A percentile compares a stretch with the other conserved stretches of the same genome.
phyloP scores from a whole-genome alignment of 2,113 vertebrate species.

The Plotosus lineatus region DNA sequence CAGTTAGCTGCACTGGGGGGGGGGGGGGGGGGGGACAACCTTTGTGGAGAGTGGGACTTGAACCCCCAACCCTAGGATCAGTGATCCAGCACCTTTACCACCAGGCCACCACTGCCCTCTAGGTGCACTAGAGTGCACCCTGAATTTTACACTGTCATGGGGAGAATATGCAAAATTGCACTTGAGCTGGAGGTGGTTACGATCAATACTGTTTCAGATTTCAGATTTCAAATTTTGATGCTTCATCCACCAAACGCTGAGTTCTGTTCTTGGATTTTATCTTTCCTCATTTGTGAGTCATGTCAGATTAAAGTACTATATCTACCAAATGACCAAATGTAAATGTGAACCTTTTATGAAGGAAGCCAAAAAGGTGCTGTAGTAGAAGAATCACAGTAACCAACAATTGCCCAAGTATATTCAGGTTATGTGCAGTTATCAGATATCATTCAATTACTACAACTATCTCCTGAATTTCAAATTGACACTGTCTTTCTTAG shows the following conservation, averaged over 20 bases:
- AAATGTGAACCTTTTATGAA: background rate
- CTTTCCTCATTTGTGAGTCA: background rate
- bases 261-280: background rate
- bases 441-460: background rate
- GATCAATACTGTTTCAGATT: background rate
- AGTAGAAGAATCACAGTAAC: background rate
- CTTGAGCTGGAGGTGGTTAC: background rate
- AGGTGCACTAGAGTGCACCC: background rate
- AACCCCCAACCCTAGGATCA: too few species aligned
- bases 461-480: background rate
- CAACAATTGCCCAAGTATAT: background rate
- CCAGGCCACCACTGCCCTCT: too few species aligned
- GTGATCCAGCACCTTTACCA: too few species aligned
- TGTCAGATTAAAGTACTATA: background rate
- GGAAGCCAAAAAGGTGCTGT: background rate
- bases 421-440: background rate
- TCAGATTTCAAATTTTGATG: background rate
- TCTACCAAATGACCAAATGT: background rate
- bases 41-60: too few species aligned
- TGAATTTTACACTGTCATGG: background rate
- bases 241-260: background rate
- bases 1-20: too few species aligned
- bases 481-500: background rate
- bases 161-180: background rate
- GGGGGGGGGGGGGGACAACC: too few species aligned